Percentiles rank a stretch among this genome's conserved stretches.
Evolutionary conservation across 2,888 invertebrate species (phyloP).

Genomic region (Adelognathus sp.): DNA sequence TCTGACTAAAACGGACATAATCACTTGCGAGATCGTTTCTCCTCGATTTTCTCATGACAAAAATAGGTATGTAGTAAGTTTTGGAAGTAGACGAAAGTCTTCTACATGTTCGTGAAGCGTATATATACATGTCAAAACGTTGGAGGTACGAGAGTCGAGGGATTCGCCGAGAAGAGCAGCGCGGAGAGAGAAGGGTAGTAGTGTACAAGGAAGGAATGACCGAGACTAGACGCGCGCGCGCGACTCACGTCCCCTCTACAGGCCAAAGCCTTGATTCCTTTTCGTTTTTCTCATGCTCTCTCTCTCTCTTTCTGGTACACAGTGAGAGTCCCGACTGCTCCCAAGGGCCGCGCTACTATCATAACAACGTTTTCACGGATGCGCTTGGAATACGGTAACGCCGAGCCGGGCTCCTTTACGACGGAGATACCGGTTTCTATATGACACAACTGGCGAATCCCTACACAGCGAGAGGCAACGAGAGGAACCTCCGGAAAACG

Average conservation of each 20-base stretch:
- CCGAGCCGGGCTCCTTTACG: slow-evolving; percentile 34
- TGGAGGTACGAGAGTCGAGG: slow-evolving; percentile 50
- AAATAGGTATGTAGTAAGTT: background rate
- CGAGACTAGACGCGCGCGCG: slow-evolving; percentile 13
- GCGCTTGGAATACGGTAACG: slow-evolving; percentile 71
- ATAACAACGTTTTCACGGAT: slow-evolving; percentile 76
- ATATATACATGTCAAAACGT: slow-evolving; percentile 49
- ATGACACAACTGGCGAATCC: background rate
- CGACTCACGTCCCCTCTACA: slow-evolving; percentile 23
- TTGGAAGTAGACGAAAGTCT: background rate
- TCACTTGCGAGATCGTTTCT: slow-evolving; percentile 21
- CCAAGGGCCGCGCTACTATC: slow-evolving; percentile 71
- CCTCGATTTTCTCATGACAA: background rate
- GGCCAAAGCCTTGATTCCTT: slow-evolving; percentile 51
- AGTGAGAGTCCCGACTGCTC: slow-evolving; percentile 59
- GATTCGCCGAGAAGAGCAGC: slow-evolving; percentile 12
- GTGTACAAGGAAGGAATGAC: slow-evolving; percentile 11
- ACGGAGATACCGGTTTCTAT: slow-evolving; percentile 12
- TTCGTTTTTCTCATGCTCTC: slow-evolving; percentile 45
- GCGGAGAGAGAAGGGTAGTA: slow-evolving; percentile 7
- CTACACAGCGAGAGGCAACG: background rate
- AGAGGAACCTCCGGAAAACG: background rate
- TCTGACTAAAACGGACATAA: slow-evolving; percentile 9
- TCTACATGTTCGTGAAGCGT: slow-evolving; percentile 45
- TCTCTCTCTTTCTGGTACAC: slow-evolving; percentile 35